phyloP scores from a whole-genome alignment of 2,113 vertebrate genomes.

The Calonectris borealis region DNA sequence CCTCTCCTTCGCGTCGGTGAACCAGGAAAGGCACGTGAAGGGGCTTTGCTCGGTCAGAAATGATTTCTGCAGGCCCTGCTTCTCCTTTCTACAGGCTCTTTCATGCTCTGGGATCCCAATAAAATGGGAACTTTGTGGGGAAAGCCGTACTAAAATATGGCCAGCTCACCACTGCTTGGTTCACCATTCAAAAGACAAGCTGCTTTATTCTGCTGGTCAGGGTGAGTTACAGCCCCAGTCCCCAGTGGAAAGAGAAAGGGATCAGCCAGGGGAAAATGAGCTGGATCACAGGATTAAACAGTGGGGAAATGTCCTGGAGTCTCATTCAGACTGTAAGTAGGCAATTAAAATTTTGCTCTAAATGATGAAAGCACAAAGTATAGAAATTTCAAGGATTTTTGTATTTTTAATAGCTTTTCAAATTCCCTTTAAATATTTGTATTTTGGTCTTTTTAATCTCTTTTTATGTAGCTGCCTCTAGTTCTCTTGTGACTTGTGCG shows the following conservation, averaged over 20 bases:
- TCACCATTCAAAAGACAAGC: not conserved
- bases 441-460: constrained; percentile 19
- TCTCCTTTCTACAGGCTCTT: not conserved
- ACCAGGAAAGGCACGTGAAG: not conserved
- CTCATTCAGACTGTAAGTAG: constrained; percentile 1
- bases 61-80: not conserved
- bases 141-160: not conserved
- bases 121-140: not conserved
- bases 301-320: not conserved
- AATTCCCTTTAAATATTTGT: not conserved
- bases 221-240: not conserved
- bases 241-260: not conserved
- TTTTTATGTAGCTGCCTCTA: constrained; percentile 30
- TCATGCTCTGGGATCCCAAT: not conserved
- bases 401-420: not conserved
- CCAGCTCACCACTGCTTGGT: not conserved
- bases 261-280: constrained; percentile 2
- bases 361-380: constrained; percentile 9
- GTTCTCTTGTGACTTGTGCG: constrained; percentile 12
- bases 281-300: not conserved
- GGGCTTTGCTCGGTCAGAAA: not conserved
- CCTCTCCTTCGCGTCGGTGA: rapidly evolving
- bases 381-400: not conserved
- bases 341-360: not conserved
- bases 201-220: not conserved